Evolutionary conservation across 2,888 invertebrate genomes (phyloP), one percentile per base, ranked within the genome.

Genomic region (Coenonympha arcania): DNA sequence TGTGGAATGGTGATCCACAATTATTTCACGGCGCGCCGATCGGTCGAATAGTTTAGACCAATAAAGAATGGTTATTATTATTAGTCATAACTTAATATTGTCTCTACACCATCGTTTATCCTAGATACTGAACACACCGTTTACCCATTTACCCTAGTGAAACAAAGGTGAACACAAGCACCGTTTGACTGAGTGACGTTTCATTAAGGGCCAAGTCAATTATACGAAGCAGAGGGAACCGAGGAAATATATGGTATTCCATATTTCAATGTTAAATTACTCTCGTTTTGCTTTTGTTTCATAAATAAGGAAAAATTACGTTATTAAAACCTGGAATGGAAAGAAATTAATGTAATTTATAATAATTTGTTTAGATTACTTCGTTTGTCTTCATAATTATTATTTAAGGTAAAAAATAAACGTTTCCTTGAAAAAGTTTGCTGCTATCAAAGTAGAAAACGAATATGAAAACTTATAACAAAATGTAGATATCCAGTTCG

Each of bases 201-300:
- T 73, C 73, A 76, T 76, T 77, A 77, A 42, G 64, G 61, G 55
- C 54, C 60, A 68, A 73, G 71, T 76, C 71, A 75, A 77, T 76
- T 73, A 72, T 66, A 65, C 58, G 58, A 57, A 65, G 64, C 65
- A 51, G 52, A 57, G 56, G 55, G 47, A 58, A 54, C 48, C 58
- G 44, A 54, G 63, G 59, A 65, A 73, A 73, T 68, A 71, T 74
- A 74, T 69, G 71, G 65, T 60, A 58, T 64, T 63, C 61, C 65
- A 73, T 79, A 71, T 74, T 73, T 76, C 69, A 75, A 52, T 63
- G 40, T 61, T 54, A 64, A 73, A 76, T 73, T 71, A 73, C 68
- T 63, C 62, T 63, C 65, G 69, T 70, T 74, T 52, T 56, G 56
- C 58, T 60, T 66, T 57, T 59, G 56, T 59, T 59, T 65, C 64